These are phyloP conservation scores for Melanerpes aurifrons DNA, from an alignment of 2,113 vertebrate genomes.

Conservation along the genomic window DNA sequence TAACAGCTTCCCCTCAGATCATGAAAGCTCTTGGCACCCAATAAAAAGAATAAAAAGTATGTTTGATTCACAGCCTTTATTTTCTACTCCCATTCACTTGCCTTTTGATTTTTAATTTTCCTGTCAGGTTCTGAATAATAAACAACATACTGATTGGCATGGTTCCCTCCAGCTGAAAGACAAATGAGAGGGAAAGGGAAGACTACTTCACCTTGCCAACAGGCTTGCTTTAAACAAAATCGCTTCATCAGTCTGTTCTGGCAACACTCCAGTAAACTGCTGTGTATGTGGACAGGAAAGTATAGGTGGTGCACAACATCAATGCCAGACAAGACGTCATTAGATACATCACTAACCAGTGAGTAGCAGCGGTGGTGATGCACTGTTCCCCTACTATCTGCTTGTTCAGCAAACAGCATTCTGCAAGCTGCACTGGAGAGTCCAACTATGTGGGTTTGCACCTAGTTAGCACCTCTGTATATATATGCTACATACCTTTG, in stretches of 20 bases:
- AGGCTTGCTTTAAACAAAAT: background rate
- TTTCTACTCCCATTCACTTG: background rate
- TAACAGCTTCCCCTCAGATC: background rate
- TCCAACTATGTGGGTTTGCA: background rate
- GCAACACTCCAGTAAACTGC: background rate
- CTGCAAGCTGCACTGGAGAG: background rate
- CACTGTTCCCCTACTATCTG: background rate
- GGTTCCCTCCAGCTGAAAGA: constrained; percentile 37
- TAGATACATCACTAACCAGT: background rate
- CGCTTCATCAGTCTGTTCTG: rapidly evolving
- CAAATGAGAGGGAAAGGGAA: background rate
- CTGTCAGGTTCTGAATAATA: constrained; percentile 5
- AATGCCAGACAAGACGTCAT: background rate
- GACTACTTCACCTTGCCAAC: background rate
- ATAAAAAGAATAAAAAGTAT: constrained; percentile 8
- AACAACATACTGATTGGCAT: constrained; percentile 9
- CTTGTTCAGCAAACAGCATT: background rate
- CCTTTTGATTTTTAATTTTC: constrained; percentile 21
- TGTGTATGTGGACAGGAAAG: background rate
- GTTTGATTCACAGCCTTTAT: constrained; percentile 12
- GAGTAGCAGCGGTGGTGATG: background rate
- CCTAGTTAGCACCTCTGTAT: background rate
- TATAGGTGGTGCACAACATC: rapidly evolving
- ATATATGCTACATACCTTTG: background rate
- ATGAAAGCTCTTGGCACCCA: constrained; percentile 13